A percentile compares a stretch with the other conserved stretches of the same genome.
Evolutionary conservation across 2,797 vertebrate genomes (phyloP).

Genomic region (Myotis findleyi): DNA sequence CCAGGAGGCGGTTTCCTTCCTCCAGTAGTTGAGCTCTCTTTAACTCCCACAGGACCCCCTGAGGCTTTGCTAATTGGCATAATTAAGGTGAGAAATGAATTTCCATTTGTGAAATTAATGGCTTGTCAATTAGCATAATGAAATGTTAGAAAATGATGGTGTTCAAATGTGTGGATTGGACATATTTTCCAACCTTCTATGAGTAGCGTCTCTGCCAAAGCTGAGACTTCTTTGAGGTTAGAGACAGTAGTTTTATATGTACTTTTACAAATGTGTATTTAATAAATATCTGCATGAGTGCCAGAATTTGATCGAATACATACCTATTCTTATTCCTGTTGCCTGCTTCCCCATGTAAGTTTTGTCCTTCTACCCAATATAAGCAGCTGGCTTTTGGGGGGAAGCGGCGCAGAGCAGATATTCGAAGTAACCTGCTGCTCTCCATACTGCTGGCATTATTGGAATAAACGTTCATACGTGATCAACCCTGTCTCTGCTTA

Average conservation of each 20-base stretch:
- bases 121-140: neutral
- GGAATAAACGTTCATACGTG: no score
- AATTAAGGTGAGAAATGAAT: slow-evolving; percentile 41
- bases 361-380: no score
- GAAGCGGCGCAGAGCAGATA: no score
- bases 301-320: neutral
- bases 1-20: neutral
- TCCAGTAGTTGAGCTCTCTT: neutral
- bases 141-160: neutral
- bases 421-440: no score
- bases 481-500: no score
- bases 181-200: neutral
- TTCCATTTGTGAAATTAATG: neutral
- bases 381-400: no score
- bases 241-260: neutral
- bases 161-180: neutral
- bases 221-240: neutral
- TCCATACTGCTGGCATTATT: no score
- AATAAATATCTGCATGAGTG: neutral
- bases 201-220: neutral
- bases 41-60: neutral
- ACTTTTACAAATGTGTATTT: slow-evolving; percentile 12
- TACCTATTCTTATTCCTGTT: no score
- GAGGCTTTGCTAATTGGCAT: slow-evolving; percentile 24
- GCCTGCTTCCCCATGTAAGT: no score